These are phyloP conservation scores for Abrostola triplasia DNA, from an alignment of 2,888 invertebrate species.

Conservation along the genomic window DNA sequence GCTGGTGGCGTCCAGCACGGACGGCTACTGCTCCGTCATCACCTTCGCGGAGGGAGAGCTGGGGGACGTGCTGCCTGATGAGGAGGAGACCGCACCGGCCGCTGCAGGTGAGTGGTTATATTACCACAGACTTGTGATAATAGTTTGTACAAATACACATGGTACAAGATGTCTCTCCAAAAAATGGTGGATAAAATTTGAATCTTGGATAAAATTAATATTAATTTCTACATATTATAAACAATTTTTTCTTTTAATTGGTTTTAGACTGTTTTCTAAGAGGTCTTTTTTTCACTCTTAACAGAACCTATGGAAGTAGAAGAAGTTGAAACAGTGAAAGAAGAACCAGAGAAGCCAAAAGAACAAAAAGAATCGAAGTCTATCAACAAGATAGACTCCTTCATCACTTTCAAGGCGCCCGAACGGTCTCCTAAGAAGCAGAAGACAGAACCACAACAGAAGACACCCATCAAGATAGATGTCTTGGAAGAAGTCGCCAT, in stretches of 20 bases:
- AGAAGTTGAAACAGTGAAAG: constrained; percentile 50
- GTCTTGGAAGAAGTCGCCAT: constrained; percentile 82
- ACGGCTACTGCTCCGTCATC: constrained; percentile 83
- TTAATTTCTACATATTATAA: too few species aligned
- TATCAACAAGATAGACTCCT: constrained; percentile 73
- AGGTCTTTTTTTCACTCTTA: constrained; percentile 28
- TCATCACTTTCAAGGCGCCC: constrained; percentile 80
- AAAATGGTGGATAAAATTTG: too few species aligned
- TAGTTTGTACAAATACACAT: too few species aligned
- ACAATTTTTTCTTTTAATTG: too few species aligned
- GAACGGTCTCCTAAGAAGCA: constrained; percentile 74
- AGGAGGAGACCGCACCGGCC: constrained; percentile 32
- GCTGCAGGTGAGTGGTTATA: constrained; percentile 1
- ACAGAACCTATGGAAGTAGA: constrained; percentile 72
- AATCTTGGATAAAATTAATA: too few species aligned
- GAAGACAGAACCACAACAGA: constrained; percentile 64
- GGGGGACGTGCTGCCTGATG: constrained; percentile 68
- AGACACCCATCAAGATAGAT: constrained; percentile 80
- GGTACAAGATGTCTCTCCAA: too few species aligned
- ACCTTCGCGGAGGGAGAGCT: constrained; percentile 73
- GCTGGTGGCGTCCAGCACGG: constrained; percentile 81
- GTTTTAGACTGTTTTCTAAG: too few species aligned
- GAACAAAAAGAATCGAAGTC: constrained; percentile 54
- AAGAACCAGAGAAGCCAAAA: constrained; percentile 48
- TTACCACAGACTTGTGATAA: too few species aligned